A percentile compares a stretch with the other conserved stretches of the same genome.
Conservation (phyloP, 23 tunicate species). For the Botrylloides violaceus region DNA sequence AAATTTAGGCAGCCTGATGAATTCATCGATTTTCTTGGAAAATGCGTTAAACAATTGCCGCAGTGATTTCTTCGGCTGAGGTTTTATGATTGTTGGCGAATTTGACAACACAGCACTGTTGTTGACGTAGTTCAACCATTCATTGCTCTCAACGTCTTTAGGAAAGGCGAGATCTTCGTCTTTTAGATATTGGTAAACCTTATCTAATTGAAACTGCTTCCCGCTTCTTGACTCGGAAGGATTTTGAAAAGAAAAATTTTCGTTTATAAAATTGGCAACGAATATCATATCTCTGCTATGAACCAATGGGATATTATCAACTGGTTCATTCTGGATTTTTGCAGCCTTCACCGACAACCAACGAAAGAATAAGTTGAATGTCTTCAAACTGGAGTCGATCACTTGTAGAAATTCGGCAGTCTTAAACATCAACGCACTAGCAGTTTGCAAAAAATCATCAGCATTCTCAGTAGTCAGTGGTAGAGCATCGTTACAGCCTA, state of each 20-base stretch:
- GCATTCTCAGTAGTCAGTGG: background rate
- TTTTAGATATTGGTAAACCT: constrained; percentile 68
- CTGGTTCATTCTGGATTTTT: constrained; percentile 22
- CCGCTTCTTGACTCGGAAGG: constrained; percentile 36
- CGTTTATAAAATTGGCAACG: constrained; percentile 72
- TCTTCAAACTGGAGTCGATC: constrained; percentile 46
- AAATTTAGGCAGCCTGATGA: background rate
- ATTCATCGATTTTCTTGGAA: background rate
- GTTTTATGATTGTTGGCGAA: constrained; percentile 39
- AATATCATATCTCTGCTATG: constrained; percentile 36
- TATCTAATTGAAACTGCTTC: constrained; percentile 69
- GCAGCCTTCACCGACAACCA: constrained; percentile 40
- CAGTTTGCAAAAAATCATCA: constrained; percentile 17
- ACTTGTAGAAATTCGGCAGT: constrained; percentile 77
- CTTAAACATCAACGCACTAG: constrained; percentile 57
- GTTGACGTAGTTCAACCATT: constrained; percentile 48
- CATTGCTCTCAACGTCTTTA: constrained; percentile 22
- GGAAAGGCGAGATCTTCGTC: constrained; percentile 31
- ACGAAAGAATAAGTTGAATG: constrained; percentile 62
- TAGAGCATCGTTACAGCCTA: background rate
- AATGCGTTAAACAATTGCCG: constrained; percentile 34
- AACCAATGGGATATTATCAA: constrained; percentile 24
- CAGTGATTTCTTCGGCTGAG: constrained; percentile 32
- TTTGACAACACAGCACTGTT: constrained; percentile 27
- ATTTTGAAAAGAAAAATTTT: constrained; percentile 40